Conservation (phyloP, 2,888 invertebrate species). For the Glaucopsyche alexis region DNA sequence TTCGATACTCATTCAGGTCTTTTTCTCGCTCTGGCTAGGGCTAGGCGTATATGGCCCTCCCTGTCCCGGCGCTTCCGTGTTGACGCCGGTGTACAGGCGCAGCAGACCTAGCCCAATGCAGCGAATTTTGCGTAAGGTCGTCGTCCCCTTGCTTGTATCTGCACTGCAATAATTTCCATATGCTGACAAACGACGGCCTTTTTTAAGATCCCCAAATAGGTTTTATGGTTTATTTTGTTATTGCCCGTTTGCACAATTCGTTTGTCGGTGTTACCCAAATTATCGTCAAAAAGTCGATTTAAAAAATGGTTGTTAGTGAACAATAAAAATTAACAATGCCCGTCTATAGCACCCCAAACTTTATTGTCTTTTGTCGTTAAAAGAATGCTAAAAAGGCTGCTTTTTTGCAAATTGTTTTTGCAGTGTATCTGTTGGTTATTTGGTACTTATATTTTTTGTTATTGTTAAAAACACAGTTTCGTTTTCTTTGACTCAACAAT, state of each 20-base stretch:
- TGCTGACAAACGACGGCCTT: slow-evolving; percentile 33
- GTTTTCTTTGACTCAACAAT: slow-evolving; percentile 24
- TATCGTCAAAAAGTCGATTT: slow-evolving; percentile 46
- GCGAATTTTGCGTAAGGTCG: slow-evolving; percentile 81
- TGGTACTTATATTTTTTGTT: slow-evolving; percentile 6
- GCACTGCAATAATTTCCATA: slow-evolving; percentile 42
- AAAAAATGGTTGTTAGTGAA: slow-evolving; percentile 48
- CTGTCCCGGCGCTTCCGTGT: slow-evolving; percentile 67
- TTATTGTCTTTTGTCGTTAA: slow-evolving; percentile 46
- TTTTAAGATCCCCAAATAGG: slow-evolving; percentile 32
- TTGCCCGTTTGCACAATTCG: slow-evolving; percentile 55
- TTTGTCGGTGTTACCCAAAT: slow-evolving; percentile 52
- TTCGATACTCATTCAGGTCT: slow-evolving; percentile 78
- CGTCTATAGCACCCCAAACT: not conserved
- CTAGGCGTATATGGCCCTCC: slow-evolving; percentile 61
- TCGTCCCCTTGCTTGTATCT: slow-evolving; percentile 59
- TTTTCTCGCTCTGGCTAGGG: slow-evolving; percentile 67
- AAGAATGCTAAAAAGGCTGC: slow-evolving; percentile 53
- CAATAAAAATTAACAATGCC: slow-evolving; percentile 40
- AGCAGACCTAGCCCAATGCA: slow-evolving; percentile 80
- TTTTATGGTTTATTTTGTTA: slow-evolving; percentile 41
- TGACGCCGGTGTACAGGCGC: slow-evolving; percentile 71
- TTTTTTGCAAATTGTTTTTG: slow-evolving; percentile 26
- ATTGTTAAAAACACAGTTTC: slow-evolving; percentile 21
- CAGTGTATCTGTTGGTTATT: not conserved